phyloP scores from a whole-genome alignment of 1,140 invertebrate genomes.

The Oedothorax gibbosus region DNA sequence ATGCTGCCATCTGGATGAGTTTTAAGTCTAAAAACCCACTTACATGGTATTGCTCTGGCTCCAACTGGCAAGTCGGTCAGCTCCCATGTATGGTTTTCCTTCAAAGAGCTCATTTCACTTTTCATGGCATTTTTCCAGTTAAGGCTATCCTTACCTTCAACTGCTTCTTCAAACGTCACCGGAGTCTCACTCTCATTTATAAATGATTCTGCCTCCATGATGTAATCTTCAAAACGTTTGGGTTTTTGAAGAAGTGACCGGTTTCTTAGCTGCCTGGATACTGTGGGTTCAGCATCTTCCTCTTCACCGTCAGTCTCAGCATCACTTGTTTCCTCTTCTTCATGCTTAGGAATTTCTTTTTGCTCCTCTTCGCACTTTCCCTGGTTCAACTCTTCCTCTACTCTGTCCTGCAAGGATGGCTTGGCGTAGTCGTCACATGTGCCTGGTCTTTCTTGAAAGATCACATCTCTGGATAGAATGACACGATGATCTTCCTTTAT shows the following conservation, averaged over 20 bases:
- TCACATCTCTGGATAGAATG: slow-evolving; percentile 14
- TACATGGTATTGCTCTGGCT: too few relatives aligned
- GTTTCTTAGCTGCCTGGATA: not conserved
- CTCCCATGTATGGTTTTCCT: too few relatives aligned
- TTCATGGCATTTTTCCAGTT: too few relatives aligned
- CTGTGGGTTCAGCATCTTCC: not conserved
- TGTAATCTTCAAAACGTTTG: slow-evolving; percentile 25
- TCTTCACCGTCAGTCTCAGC: not conserved
- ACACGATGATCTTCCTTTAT: slow-evolving; percentile 1
- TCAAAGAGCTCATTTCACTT: too few relatives aligned
- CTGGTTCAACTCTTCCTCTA: not conserved
- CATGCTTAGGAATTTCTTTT: not conserved
- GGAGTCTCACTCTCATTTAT: not conserved
- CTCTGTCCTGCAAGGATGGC: not conserved
- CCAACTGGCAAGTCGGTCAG: too few relatives aligned
- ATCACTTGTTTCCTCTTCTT: not conserved
- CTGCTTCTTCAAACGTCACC: not conserved
- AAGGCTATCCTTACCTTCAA: not conserved
- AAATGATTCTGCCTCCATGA: slow-evolving; percentile 6
- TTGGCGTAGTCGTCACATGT: not conserved
- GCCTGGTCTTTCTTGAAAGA: slow-evolving; percentile 22
- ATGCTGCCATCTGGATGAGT: too few relatives aligned
- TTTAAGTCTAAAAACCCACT: too few relatives aligned
- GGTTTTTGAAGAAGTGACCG: not conserved
- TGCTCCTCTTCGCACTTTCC: not conserved